A percentile compares a stretch with the other conserved stretches of the same genome.
phyloP scores from a whole-genome alignment of 2,888 invertebrate species.

The Halictus ligatus region DNA sequence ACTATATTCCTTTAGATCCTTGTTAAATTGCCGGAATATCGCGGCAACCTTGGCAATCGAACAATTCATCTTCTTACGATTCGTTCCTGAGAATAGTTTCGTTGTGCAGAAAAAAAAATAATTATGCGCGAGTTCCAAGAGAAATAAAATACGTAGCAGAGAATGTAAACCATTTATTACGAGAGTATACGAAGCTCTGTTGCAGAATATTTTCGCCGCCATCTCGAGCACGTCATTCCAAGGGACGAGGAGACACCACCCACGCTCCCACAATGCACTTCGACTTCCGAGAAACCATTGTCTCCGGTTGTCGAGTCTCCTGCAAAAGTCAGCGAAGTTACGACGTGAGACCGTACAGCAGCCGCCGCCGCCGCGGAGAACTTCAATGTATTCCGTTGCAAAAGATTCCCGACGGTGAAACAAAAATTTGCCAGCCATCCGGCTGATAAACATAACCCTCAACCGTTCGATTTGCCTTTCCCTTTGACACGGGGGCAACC shows the following conservation, averaged over 20 bases:
- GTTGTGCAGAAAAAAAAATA: too few species aligned
- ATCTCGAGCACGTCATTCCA: conserved; percentile 31
- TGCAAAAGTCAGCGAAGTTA: conserved; percentile 8
- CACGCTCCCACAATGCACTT: conserved; percentile 15
- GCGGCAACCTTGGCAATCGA: too few species aligned
- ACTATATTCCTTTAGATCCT: not conserved
- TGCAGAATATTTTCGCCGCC: not conserved
- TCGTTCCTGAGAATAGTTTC: too few species aligned
- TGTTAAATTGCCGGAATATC: conserved; percentile 15
- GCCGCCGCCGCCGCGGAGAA: not conserved
- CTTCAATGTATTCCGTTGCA: not conserved
- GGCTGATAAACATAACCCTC: not conserved
- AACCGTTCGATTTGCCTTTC: not conserved
- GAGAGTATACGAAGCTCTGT: not conserved
- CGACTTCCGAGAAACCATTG: conserved; percentile 34
- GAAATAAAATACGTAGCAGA: too few species aligned
- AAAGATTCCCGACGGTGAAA: not conserved
- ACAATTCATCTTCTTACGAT: not conserved
- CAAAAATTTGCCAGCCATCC: conserved; percentile 26
- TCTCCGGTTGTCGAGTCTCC: not conserved
- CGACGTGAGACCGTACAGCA: not conserved
- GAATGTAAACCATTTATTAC: not conserved
- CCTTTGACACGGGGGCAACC: not conserved
- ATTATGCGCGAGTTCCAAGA: too few species aligned
- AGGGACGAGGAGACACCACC: conserved; percentile 18